These are phyloP conservation scores for Lutjanus erythropterus DNA, from an alignment of 2,113 vertebrate genomes.

Conservation along the genomic window DNA sequence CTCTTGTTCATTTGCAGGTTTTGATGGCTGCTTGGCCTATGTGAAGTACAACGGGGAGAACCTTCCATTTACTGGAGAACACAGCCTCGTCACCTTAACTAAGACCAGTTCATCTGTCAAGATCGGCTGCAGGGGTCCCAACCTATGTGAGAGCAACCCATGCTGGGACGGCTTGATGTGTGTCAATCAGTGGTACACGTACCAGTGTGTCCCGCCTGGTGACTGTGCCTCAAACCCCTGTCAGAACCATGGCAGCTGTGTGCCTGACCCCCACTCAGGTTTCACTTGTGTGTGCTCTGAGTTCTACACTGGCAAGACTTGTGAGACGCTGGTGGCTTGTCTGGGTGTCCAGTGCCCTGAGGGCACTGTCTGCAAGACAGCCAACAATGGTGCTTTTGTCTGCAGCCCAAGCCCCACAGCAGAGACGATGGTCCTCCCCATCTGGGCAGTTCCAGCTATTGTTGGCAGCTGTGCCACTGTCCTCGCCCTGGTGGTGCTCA, in stretches of 20 bases:
- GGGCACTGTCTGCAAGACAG: conserved; percentile 87
- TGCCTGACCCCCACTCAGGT: conserved; percentile 82
- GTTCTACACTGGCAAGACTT: conserved; percentile 88
- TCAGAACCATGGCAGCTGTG: conserved; percentile 93
- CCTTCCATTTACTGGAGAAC: conserved; percentile 92
- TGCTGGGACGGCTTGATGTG: conserved; percentile 95
- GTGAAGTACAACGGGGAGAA: conserved; percentile 91
- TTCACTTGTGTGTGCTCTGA: conserved; percentile 94
- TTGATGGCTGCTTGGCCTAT: conserved; percentile 93
- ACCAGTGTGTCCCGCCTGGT: conserved; percentile 92
- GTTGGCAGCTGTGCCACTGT: conserved; percentile 94
- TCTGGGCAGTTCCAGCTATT: conserved; percentile 97
- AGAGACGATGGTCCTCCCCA: conserved; percentile 88
- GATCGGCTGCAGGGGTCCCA: conserved; percentile 93
- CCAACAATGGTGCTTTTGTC: conserved; percentile 82
- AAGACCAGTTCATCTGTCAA: conserved; percentile 90
- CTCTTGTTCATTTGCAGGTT: conserved; percentile 84
- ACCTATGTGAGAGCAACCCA: conserved; percentile 93
- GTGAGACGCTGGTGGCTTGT: conserved; percentile 91
- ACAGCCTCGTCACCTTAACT: conserved; percentile 88
- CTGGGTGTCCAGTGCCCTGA: conserved; percentile 89
- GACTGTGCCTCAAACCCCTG: conserved; percentile 93
- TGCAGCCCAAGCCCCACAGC: conserved; percentile 83
- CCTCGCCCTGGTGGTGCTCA: conserved; percentile 92
- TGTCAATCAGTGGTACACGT: conserved; percentile 94